These are phyloP conservation scores for Acanthococcus lagerstroemiae DNA, from an alignment of 2,888 invertebrate species.

Conservation along the genomic window DNA sequence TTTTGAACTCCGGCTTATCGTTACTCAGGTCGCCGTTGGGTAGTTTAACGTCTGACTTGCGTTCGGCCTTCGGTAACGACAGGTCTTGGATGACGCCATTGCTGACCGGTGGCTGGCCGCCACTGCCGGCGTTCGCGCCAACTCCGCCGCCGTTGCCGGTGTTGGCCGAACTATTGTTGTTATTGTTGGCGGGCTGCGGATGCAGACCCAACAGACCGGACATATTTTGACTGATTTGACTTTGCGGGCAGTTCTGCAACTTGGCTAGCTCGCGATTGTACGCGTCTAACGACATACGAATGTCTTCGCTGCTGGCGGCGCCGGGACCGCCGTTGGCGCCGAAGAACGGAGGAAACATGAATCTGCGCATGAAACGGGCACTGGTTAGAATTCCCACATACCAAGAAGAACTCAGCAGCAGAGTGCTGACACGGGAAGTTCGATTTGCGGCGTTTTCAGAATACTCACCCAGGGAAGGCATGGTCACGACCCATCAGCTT, in stretches of 20 bases:
- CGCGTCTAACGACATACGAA: constrained; percentile 78
- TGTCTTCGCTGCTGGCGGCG: constrained; percentile 56
- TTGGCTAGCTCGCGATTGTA: constrained; percentile 90
- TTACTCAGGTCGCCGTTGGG: constrained; percentile 23
- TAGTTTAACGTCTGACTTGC: constrained; percentile 34
- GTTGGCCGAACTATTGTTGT: constrained; percentile 34
- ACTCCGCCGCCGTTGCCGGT: neutral
- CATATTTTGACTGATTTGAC: constrained; percentile 36
- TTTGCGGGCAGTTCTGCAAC: constrained; percentile 42
- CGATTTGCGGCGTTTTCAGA: too few species aligned
- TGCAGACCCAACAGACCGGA: constrained; percentile 63
- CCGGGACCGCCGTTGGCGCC: constrained; percentile 49
- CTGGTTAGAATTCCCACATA: neutral
- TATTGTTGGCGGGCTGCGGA: constrained; percentile 49
- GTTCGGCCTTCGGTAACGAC: constrained; percentile 63
- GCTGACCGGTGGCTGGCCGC: constrained; percentile 18
- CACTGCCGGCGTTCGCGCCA: neutral
- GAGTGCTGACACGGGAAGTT: too few species aligned
- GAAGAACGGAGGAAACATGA: constrained; percentile 75
- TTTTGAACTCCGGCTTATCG: constrained; percentile 19
- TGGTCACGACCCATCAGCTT: constrained; percentile 75
- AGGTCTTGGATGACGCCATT: constrained; percentile 61
- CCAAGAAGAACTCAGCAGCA: neutral
- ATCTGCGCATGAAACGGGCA: constrained; percentile 39
- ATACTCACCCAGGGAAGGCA: constrained; percentile 40